Conservation (phyloP, 2,888 invertebrate species). For the Halictus ligatus region DNA sequence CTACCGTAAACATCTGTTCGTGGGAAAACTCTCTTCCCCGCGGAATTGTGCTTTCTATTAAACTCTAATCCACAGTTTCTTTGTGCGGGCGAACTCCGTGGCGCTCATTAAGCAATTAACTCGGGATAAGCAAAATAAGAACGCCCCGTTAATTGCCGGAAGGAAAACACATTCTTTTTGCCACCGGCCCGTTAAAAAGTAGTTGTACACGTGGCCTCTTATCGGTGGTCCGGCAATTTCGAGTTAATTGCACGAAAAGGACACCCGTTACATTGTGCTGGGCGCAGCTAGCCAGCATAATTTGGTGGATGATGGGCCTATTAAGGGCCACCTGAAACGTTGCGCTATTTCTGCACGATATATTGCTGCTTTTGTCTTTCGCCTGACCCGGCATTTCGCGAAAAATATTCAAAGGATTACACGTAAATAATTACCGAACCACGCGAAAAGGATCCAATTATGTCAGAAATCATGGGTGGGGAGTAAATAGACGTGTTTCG, state of each 20-base stretch:
- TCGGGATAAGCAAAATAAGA: not conserved
- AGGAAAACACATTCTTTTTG: slow-evolving; percentile 11
- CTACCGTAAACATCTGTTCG: not conserved
- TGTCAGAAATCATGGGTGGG: not conserved
- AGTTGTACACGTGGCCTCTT: slow-evolving; percentile 31
- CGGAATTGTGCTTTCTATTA: not conserved
- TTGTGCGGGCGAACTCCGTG: not conserved
- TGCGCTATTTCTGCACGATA: slow-evolving; percentile 42
- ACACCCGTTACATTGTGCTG: slow-evolving; percentile 43
- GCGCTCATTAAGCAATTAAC: slow-evolving; percentile 2
- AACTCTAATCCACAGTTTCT: not conserved
- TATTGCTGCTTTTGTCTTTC: slow-evolving; percentile 11
- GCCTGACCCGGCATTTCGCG: slow-evolving; percentile 28
- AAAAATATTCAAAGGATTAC: slow-evolving; percentile 8
- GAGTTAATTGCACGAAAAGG: slow-evolving; percentile 66
- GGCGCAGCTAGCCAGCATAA: slow-evolving; percentile 46
- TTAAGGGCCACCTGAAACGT: slow-evolving; percentile 60
- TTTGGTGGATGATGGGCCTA: slow-evolving; percentile 63
- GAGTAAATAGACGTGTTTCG: not conserved
- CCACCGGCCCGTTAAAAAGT: slow-evolving; percentile 3
- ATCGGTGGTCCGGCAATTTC: slow-evolving; percentile 37
- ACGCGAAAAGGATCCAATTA: no score
- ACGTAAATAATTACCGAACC: not conserved
- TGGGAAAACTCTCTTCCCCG: not conserved
- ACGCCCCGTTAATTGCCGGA: slow-evolving; percentile 19